Evolutionary conservation across 1,140 invertebrate genomes (phyloP).

Genomic region (roundworm (Caenorhabditis elegans)): WBcel235 BX284604.4:5609501-5610000

Average conservation of each 20-base stretch:
- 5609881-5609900: neutral
- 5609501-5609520: conserved; percentile 18
- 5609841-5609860: conserved; percentile 1
- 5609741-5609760: neutral
- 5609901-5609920: neutral
- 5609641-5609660: conserved; percentile 22
- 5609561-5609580: neutral
- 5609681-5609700: neutral
- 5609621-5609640: neutral
- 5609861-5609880: conserved; percentile 28
- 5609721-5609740: neutral
- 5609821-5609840: neutral
- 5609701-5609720: conserved; percentile 30
- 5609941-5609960: neutral
- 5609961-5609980: conserved; percentile 10
- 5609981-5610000: neutral
- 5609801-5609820: neutral
- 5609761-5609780: neutral
- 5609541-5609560: neutral
- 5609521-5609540: neutral
- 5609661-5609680: neutral
- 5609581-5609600: neutral
- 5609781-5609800: neutral
- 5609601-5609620: neutral
- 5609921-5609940: neutral